These are phyloP conservation scores for Oreohelix idahoensis DNA, from an alignment of 1,140 invertebrate species.

Conservation along the genomic window DNA sequence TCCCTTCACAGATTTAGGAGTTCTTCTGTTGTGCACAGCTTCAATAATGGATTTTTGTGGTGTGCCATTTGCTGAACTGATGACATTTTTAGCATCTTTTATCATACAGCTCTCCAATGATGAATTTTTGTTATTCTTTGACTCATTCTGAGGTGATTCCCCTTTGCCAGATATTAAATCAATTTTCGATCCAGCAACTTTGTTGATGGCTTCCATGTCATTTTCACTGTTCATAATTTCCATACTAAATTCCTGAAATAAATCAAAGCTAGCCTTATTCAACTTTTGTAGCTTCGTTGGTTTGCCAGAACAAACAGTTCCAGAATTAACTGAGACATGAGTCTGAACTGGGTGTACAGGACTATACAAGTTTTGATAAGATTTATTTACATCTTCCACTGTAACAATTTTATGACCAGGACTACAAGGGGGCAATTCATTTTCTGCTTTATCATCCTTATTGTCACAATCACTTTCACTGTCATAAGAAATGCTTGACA, in stretches of 20 bases:
- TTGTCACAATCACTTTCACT: not conserved
- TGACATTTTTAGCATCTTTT: not conserved
- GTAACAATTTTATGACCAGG: not conserved
- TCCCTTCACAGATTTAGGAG: not conserved
- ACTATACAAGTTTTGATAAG: not conserved
- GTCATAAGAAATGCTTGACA: not conserved
- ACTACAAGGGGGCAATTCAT: not conserved
- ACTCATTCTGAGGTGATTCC: not conserved
- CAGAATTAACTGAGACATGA: not conserved
- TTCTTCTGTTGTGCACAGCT: not conserved
- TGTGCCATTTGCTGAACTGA: not conserved
- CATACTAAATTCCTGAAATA: conserved; percentile 10
- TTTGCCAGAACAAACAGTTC: not conserved
- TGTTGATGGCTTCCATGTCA: not conserved
- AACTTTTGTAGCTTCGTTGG: not conserved
- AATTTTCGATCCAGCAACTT: not conserved
- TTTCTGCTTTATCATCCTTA: not conserved
- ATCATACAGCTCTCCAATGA: not conserved
- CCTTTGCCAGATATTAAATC: not conserved
- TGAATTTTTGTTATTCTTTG: not conserved
- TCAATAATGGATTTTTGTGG: not conserved
- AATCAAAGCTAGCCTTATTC: not conserved
- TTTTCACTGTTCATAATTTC: not conserved
- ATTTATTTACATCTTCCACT: not conserved
- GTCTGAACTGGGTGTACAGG: not conserved